These are phyloP conservation scores for Aspidoscelis tigris DNA, from an alignment of 2,113 vertebrate species.

Conservation along the genomic window DNA sequence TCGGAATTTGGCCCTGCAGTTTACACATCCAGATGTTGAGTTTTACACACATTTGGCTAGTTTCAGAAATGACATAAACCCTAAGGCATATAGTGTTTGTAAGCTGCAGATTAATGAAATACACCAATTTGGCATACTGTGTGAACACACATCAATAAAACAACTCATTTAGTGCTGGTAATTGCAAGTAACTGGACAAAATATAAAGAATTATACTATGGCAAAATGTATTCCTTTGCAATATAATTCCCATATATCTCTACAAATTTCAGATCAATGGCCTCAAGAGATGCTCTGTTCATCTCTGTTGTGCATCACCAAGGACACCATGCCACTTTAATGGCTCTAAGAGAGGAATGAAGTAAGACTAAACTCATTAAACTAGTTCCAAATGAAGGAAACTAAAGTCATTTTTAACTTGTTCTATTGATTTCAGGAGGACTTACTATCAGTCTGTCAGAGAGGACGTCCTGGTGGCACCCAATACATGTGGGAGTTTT, in stretches of 20 bases:
- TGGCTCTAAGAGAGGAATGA: background rate
- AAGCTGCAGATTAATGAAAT: background rate
- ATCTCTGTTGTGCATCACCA: background rate
- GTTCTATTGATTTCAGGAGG: background rate
- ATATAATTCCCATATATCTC: background rate
- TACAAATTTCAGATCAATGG: background rate
- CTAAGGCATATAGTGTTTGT: background rate
- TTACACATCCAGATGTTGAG: background rate
- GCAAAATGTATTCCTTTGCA: background rate
- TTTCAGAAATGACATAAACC: background rate
- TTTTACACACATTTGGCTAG: background rate
- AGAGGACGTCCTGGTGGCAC: too few species aligned
- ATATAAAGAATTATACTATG: constrained; percentile 2
- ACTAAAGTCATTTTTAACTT: background rate
- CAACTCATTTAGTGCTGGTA: background rate
- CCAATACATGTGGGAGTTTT: too few species aligned
- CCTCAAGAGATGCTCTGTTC: background rate
- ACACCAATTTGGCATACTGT: background rate
- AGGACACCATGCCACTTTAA: background rate
- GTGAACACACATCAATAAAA: constrained; percentile 5
- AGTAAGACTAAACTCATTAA: background rate
- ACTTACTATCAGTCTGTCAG: too few species aligned
- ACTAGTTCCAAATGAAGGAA: background rate
- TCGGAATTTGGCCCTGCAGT: background rate
- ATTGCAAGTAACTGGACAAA: constrained; percentile 10